A percentile compares a stretch with the other conserved stretches of the same genome.
These are phyloP conservation scores for Nasonia giraulti DNA, from an alignment of 1,140 invertebrate genomes.

Conservation along the genomic window DNA sequence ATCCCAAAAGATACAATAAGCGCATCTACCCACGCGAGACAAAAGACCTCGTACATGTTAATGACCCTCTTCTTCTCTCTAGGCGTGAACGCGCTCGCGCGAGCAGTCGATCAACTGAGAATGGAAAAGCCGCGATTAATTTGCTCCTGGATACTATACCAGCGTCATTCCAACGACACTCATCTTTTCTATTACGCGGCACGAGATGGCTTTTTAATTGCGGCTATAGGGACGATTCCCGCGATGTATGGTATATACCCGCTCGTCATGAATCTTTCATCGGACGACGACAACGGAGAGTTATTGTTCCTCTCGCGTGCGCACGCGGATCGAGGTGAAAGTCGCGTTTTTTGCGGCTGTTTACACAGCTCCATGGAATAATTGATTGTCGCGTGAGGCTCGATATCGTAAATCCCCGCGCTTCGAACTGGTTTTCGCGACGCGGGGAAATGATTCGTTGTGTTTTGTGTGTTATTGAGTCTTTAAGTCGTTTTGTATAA, in stretches of 20 bases:
- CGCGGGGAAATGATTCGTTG: no score
- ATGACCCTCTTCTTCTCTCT: neutral
- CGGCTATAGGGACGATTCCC: neutral
- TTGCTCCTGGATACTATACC: conserved; percentile 5
- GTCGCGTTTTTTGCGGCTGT: neutral
- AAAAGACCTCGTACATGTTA: neutral
- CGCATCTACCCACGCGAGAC: no score
- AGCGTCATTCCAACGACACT: neutral
- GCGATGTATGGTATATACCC: neutral
- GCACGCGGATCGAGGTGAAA: neutral
- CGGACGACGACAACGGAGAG: neutral
- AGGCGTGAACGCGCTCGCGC: neutral
- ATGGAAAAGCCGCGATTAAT: conserved; percentile 18
- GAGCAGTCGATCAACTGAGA: neutral
- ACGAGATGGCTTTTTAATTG: conserved; percentile 50
- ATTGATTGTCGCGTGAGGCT: neutral
- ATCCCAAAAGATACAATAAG: no score
- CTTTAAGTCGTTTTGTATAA: no score
- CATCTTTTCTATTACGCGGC: conserved; percentile 36
- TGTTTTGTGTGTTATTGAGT: no score
- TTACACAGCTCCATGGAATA: neutral
- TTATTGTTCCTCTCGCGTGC: neutral
- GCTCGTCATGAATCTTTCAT: conserved; percentile 30
- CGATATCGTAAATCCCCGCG: neutral
- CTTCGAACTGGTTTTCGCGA: neutral